A percentile compares a stretch with the other conserved stretches of the same genome.
Conservation (phyloP, 2,797 vertebrate species). For the Thalassophryne amazonica region DNA sequence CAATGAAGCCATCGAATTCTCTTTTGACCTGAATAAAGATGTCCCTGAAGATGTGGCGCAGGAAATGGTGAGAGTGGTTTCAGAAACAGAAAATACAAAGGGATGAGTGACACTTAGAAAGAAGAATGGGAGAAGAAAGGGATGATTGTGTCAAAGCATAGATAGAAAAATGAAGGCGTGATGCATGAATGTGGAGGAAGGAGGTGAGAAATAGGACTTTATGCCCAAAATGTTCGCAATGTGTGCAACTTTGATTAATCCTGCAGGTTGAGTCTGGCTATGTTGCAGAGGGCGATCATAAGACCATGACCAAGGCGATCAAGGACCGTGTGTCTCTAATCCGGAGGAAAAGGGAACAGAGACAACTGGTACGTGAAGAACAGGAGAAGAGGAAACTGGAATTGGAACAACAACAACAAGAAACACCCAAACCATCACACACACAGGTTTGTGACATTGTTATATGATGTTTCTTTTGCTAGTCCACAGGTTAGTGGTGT, state of each 20-base stretch:
- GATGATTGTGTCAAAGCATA: not conserved
- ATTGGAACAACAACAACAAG: slow-evolving; percentile 39
- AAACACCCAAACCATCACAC: slow-evolving; percentile 40
- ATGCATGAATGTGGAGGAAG: not conserved
- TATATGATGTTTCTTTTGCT: not conserved
- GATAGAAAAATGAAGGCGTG: not conserved
- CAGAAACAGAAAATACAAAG: not conserved
- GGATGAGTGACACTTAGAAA: not conserved
- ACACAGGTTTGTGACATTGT: slow-evolving; percentile 56
- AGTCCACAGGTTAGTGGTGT: not conserved
- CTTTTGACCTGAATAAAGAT: slow-evolving; percentile 95
- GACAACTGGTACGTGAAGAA: slow-evolving; percentile 89
- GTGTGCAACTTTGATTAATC: not conserved
- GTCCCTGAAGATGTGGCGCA: slow-evolving; percentile 98
- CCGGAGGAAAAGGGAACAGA: slow-evolving; percentile 91
- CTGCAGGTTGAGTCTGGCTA: slow-evolving; percentile 95
- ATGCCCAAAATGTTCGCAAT: not conserved
- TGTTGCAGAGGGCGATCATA: slow-evolving; percentile 96
- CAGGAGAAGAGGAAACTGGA: slow-evolving; percentile 85
- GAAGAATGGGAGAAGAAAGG: not conserved
- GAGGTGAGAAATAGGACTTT: not conserved
- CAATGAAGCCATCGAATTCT: slow-evolving; percentile 99
- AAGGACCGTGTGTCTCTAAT: slow-evolving; percentile 96
- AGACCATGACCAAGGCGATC: slow-evolving; percentile 99
- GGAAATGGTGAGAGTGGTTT: slow-evolving; percentile 87